Evolutionary conservation across 2,797 vertebrate genomes (phyloP), one percentile per base, ranked within the genome.

Genomic region (Tarsius wallacei): DNA sequence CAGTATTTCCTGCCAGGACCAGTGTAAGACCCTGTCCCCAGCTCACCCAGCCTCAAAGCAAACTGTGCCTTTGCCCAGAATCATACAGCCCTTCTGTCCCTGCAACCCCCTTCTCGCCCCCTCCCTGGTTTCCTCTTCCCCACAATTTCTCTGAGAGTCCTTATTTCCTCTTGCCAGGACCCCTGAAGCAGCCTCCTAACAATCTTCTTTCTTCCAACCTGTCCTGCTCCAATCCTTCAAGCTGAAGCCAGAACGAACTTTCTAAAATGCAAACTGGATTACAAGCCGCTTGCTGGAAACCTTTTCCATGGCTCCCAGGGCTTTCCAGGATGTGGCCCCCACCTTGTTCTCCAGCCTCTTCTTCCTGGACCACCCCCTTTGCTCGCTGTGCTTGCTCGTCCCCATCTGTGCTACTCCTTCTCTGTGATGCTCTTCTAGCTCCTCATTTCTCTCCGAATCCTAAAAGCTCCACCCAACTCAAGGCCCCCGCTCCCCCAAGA

Each of bases 381-480:
- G 61, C 11, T 91, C 22, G 6, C 17, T 0, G 5, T 26, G 53
- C 33, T 61, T 2, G 1, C 47, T 14, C 26, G 15, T 19, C 76
- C 13, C 70, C 0, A 1, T 36, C 31, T 22, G 0, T 42, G n/a
- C 2, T 8, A 4, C 1, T 51, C 1, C 26, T 21, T 28, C 7
- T 31, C 26, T 17, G 64, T 33, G 26, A 47, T 8, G 11, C 26
- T 92, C 24, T 31, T 36, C 31, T 51, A 49, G 59, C 21, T 51
- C 36, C 76, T 14, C 0, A 0, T 71, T 55, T 51, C 53, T 78
- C 84, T 82, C 59, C 33, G 70, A 91, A 78, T 66, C 83, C 77
- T 47, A 81, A 55, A 47, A 42, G n/a, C 33, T 59, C 57, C 11
- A 0, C 16, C 16, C 33, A 61, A 51, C 28, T 74, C 57, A 51